Conservation (phyloP, 2,888 invertebrate genomes). For the Stictocephala bisonia region DNA sequence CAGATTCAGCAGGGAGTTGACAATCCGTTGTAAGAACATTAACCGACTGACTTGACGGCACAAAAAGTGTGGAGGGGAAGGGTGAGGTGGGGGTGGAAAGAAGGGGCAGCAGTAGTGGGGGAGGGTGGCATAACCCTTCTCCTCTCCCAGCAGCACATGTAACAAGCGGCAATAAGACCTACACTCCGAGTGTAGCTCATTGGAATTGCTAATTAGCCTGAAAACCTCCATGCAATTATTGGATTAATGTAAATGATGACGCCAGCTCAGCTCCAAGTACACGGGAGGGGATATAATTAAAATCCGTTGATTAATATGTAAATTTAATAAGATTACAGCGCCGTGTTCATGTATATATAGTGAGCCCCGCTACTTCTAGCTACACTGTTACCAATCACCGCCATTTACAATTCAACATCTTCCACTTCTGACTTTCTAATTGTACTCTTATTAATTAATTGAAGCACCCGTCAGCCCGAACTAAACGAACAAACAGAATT, state of each 20-base stretch:
- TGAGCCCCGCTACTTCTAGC: constrained; percentile 46
- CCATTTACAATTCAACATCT: constrained; percentile 43
- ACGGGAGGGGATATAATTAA: constrained; percentile 85
- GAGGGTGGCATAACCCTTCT: constrained; percentile 19
- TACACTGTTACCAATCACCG: constrained; percentile 42
- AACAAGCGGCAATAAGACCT: constrained; percentile 42
- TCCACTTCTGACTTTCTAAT: constrained; percentile 43
- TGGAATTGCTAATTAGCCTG: constrained; percentile 89
- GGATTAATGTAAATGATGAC: constrained; percentile 93
- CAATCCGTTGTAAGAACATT: constrained; percentile 42
- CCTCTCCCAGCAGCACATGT: constrained; percentile 40
- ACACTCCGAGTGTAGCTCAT: constrained; percentile 68
- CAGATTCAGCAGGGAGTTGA: constrained; percentile 38
- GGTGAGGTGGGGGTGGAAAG: not conserved
- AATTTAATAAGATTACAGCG: constrained; percentile 98
- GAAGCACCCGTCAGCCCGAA: constrained; percentile 35
- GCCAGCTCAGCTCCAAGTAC: constrained; percentile 61
- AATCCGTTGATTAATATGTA: constrained; percentile 99
- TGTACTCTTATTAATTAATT: constrained; percentile 42
- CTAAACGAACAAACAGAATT: constrained; percentile 42
- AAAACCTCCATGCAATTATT: constrained; percentile 91
- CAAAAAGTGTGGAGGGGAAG: constrained; percentile 30
- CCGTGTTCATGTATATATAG: constrained; percentile 63
- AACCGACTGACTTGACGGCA: constrained; percentile 39
- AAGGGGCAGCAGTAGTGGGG: not conserved